Percentiles rank a stretch among this genome's conserved stretches.
Conservation (phyloP, 2,797 vertebrate species). For the Sebastes dallii region DNA sequence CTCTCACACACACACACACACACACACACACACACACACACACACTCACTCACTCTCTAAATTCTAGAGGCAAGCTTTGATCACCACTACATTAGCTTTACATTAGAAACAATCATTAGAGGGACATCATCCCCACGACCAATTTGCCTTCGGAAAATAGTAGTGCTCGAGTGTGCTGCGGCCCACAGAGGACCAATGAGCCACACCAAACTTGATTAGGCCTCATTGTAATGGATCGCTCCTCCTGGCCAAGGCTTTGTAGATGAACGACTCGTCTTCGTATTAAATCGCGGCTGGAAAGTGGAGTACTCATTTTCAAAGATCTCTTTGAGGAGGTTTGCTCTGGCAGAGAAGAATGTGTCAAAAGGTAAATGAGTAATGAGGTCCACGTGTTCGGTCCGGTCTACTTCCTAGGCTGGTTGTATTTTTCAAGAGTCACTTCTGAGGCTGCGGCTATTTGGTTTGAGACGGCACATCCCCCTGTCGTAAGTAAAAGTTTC, state of each 20-base stretch:
- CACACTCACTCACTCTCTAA: slow-evolving; percentile 22
- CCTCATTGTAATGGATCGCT: slow-evolving; percentile 65
- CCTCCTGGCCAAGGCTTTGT: slow-evolving; percentile 60
- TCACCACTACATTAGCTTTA: slow-evolving; percentile 82
- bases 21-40: neutral
- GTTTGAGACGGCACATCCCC: neutral
- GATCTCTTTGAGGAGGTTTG: slow-evolving; percentile 41
- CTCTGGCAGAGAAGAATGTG: slow-evolving; percentile 13
- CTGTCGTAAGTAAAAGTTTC: neutral
- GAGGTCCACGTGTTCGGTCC: slow-evolving; percentile 23
- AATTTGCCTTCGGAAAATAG: slow-evolving; percentile 82
- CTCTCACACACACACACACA: neutral
- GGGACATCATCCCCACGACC: slow-evolving; percentile 78
- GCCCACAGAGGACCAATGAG: slow-evolving; percentile 78
- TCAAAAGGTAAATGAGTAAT: slow-evolving; percentile 44
- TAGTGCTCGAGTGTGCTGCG: slow-evolving; percentile 57
- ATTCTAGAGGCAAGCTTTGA: slow-evolving; percentile 74
- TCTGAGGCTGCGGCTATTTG: neutral
- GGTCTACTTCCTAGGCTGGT: slow-evolving; percentile 11
- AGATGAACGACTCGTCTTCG: slow-evolving; percentile 55
- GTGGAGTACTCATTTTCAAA: slow-evolving; percentile 47
- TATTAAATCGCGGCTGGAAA: slow-evolving; percentile 32
- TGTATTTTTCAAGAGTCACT: slow-evolving; percentile 27
- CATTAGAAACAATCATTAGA: slow-evolving; percentile 82
- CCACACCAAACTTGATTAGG: slow-evolving; percentile 79